These are phyloP conservation scores for Malurus alboscapulatus DNA, from an alignment of 2,113 vertebrate species.

Conservation along the genomic window DNA sequence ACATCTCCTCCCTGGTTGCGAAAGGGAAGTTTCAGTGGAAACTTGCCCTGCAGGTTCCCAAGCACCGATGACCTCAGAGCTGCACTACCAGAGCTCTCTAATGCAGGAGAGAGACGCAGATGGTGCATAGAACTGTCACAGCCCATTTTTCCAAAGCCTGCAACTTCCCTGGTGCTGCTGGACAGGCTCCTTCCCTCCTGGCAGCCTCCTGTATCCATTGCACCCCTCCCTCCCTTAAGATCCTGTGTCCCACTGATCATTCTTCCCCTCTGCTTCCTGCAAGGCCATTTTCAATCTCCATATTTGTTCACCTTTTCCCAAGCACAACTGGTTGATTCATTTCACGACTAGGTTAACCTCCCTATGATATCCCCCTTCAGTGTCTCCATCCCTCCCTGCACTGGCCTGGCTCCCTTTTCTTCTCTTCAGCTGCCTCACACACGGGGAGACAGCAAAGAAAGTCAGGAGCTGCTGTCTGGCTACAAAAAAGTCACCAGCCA, in stretches of 20 bases:
- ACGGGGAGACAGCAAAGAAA: neutral
- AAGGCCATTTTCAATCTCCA: neutral
- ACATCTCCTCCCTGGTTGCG: neutral
- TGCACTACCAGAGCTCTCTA: neutral
- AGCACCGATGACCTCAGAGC: neutral
- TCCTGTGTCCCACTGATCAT: neutral
- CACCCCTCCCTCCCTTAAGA: neutral
- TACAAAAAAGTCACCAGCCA: neutral
- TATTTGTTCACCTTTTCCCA: neutral
- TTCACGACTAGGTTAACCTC: rapidly evolving
- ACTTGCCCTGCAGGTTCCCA: slow-evolving; percentile 11
- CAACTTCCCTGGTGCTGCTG: neutral
- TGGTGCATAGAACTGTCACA: rapidly evolving
- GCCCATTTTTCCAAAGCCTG: neutral
- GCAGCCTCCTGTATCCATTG: neutral
- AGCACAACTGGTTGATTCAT: rapidly evolving
- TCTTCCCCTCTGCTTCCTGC: neutral
- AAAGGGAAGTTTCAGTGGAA: slow-evolving; percentile 42
- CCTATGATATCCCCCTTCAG: neutral
- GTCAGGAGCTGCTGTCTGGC: neutral
- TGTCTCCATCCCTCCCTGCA: neutral
- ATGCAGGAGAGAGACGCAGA: neutral
- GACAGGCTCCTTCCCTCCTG: neutral
- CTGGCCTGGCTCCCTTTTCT: neutral
- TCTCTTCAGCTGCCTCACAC: neutral